Evolutionary conservation across 2,888 invertebrate species (phyloP).

Genomic region (Eurois occulta): DNA sequence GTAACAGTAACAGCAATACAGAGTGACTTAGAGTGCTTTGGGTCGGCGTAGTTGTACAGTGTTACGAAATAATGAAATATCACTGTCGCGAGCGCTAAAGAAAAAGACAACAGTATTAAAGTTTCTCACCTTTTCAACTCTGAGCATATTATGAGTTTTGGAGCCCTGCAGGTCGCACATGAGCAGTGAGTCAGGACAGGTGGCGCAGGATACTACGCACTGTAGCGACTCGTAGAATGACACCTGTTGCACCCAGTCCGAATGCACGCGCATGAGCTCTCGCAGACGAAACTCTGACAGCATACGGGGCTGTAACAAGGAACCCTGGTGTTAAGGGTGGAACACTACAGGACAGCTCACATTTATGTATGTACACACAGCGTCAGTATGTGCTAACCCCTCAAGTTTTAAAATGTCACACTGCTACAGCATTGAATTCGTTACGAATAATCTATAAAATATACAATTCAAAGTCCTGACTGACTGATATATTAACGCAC

Average conservation of each 20-base stretch:
- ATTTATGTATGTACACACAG: background rate
- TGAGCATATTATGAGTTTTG: constrained; percentile 90
- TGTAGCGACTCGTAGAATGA: constrained; percentile 92
- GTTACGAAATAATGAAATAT: background rate
- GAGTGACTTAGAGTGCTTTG: background rate
- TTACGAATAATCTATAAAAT: too few species aligned
- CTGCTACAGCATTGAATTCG: too few species aligned
- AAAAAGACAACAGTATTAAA: background rate
- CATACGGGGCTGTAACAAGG: constrained; percentile 81
- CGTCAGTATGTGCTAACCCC: too few species aligned
- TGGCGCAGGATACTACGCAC: constrained; percentile 93
- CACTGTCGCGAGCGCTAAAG: too few species aligned
- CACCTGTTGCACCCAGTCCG: constrained; percentile 93
- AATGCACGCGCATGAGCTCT: constrained; percentile 91
- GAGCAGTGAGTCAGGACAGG: constrained; percentile 90
- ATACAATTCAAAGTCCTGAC: too few species aligned
- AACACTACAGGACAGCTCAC: background rate
- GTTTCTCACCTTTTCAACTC: constrained; percentile 85
- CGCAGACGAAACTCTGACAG: constrained; percentile 86
- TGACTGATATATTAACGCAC: too few species aligned
- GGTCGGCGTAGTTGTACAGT: background rate
- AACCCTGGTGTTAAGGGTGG: background rate
- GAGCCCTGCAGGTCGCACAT: constrained; percentile 91
- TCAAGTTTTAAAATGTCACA: too few species aligned
- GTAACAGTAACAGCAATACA: background rate